Evolutionary conservation across 2,797 vertebrate species (phyloP).

Genomic region (Platyrinchus mystaceus): DNA sequence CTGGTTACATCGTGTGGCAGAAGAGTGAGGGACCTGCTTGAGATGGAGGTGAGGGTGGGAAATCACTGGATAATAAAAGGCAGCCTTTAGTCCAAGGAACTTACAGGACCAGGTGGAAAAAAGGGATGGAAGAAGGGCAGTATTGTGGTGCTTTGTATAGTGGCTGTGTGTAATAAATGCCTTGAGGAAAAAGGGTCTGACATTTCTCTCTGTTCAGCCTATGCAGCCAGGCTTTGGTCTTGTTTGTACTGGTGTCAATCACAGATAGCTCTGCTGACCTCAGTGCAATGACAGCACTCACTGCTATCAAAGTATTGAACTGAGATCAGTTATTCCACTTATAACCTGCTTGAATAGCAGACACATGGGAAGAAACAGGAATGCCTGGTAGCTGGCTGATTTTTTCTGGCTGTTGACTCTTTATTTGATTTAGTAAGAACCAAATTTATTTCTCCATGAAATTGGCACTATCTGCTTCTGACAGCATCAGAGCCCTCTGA

Average conservation of each 20-base stretch:
- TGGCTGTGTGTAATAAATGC: neutral
- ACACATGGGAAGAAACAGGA: neutral
- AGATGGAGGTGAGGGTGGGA: accelerated
- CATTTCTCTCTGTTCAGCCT: neutral
- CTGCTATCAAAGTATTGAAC: neutral
- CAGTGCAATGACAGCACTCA: neutral
- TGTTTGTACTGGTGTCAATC: neutral
- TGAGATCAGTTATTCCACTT: neutral
- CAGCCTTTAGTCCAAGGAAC: neutral
- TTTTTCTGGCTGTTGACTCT: neutral
- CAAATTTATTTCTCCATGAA: neutral
- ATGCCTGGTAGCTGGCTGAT: neutral
- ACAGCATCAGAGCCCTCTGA: neutral
- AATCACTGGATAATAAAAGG: neutral
- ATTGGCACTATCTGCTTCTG: neutral
- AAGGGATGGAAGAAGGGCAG: neutral
- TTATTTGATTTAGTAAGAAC: neutral
- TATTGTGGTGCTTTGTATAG: neutral
- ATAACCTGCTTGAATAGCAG: neutral
- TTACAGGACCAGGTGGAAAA: neutral
- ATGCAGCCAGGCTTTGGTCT: neutral
- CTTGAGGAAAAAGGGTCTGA: neutral
- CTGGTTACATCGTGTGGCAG: accelerated
- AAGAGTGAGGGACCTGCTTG: neutral
- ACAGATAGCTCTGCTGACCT: neutral